phyloP scores from a whole-genome alignment of 2,113 vertebrate genomes.

The Alligator mississippiensis region DNA sequence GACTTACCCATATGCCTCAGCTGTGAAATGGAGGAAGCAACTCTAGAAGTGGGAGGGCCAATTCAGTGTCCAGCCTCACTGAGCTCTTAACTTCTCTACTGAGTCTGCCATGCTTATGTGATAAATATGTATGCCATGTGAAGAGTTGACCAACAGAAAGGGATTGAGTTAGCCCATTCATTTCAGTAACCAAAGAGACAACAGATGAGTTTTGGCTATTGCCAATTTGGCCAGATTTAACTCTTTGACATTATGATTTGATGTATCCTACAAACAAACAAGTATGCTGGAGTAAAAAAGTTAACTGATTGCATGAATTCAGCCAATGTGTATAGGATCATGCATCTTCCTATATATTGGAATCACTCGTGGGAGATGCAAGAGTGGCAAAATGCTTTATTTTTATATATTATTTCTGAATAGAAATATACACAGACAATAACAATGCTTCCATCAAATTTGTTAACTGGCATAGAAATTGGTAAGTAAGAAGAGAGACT shows the following conservation, averaged over 20 bases:
- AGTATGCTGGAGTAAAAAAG: not conserved
- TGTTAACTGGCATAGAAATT: not conserved
- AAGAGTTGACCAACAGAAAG: not conserved
- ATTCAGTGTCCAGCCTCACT: not conserved
- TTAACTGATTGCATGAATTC: not conserved
- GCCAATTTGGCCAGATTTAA: slow-evolving; percentile 6
- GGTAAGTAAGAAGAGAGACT: rapidly evolving
- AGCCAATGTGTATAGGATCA: not conserved
- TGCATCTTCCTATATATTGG: not conserved
- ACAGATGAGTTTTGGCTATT: not conserved
- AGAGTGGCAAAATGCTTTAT: not conserved
- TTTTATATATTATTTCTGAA: not conserved
- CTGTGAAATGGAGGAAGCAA: not conserved
- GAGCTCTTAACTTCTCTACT: not conserved
- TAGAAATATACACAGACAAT: not conserved
- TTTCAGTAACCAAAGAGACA: not conserved
- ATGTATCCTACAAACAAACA: not conserved
- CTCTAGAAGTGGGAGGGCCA: not conserved
- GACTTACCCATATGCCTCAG: not conserved
- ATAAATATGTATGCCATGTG: not conserved
- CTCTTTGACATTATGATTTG: not conserved
- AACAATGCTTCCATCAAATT: not conserved
- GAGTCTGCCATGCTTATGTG: not conserved
- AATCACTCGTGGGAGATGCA: not conserved
- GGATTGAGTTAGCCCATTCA: not conserved